Percentiles rank a stretch among this genome's conserved stretches.
These are phyloP conservation scores for Myanophis thanlyinensis DNA, from an alignment of 2,113 vertebrate species.

Conservation along the genomic window DNA sequence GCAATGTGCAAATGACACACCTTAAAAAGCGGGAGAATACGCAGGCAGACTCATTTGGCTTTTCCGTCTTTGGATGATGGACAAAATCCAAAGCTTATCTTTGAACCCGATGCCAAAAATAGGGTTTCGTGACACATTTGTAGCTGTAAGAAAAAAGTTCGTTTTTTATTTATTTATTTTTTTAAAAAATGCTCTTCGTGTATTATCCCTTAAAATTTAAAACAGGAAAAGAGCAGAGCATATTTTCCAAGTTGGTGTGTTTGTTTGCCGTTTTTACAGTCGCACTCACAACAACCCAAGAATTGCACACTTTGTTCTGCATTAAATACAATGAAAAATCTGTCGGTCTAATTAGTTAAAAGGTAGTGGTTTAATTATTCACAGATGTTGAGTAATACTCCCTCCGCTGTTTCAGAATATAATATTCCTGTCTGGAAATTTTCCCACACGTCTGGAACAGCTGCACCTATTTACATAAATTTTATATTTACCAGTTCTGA, in stretches of 20 bases:
- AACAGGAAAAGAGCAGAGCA: conserved; percentile 2
- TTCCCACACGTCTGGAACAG: conserved; percentile 63
- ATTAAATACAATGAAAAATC: conserved; percentile 47
- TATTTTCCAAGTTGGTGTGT: conserved; percentile 37
- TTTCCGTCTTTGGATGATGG: not conserved
- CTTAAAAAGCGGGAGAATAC: not conserved
- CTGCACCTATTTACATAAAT: conserved; percentile 69
- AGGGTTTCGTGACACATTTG: not conserved
- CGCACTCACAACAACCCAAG: not conserved
- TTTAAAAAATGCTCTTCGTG: not conserved
- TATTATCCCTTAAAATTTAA: conserved; percentile 35
- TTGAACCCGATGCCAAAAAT: not conserved
- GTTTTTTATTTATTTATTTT: not conserved
- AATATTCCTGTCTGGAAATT: conserved; percentile 65
- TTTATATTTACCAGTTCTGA: conserved; percentile 57
- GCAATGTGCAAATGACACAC: not conserved
- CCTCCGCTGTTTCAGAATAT: conserved; percentile 61
- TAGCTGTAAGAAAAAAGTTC: not conserved
- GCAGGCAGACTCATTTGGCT: not conserved
- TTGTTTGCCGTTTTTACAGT: not conserved
- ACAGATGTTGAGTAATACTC: conserved; percentile 64
- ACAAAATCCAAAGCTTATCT: not conserved
- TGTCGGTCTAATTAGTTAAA: conserved; percentile 55
- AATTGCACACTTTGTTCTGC: conserved; percentile 31
- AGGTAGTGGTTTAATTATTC: conserved; percentile 62